phyloP scores from a whole-genome alignment of 1,140 invertebrate genomes.

The Trichonephila clavipes region DNA sequence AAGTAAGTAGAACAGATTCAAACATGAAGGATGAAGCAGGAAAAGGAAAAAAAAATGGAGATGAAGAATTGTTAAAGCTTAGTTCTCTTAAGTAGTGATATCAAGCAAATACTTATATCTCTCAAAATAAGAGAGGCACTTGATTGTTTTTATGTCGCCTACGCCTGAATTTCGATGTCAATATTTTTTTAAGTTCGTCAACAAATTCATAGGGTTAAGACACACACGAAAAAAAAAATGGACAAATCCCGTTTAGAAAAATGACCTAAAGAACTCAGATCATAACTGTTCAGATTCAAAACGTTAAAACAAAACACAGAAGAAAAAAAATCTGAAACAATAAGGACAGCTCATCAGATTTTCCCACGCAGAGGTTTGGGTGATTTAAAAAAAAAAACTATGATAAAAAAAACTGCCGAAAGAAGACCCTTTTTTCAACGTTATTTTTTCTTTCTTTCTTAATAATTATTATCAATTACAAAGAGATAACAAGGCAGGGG shows the following conservation, averaged over 20 bases:
- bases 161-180: too few species aligned
- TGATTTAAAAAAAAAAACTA: not conserved
- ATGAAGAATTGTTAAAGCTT: too few species aligned
- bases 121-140: too few species aligned
- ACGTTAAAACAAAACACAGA: not conserved
- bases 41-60: too few species aligned
- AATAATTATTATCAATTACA: slow-evolving; percentile 73
- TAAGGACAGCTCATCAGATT: slow-evolving; percentile 20
- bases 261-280: not conserved
- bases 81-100: too few species aligned
- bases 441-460: slow-evolving; percentile 29
- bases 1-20: too few species aligned
- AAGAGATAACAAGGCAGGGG: slow-evolving; percentile 64
- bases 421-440: slow-evolving; percentile 32
- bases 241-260: not conserved
- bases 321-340: slow-evolving; percentile 34
- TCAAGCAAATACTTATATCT: too few species aligned
- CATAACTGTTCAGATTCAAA: not conserved
- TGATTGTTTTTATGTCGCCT: too few species aligned
- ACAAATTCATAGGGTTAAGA: not conserved
- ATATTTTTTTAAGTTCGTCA: not conserved
- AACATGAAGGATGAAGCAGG: too few species aligned
- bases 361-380: slow-evolving; percentile 43
- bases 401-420: slow-evolving; percentile 23
- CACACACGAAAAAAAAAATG: not conserved